Percentiles rank a stretch among this genome's conserved stretches.
phyloP scores from a whole-genome alignment of 1,140 invertebrate genomes.

The Colletes latitarsis region DNA sequence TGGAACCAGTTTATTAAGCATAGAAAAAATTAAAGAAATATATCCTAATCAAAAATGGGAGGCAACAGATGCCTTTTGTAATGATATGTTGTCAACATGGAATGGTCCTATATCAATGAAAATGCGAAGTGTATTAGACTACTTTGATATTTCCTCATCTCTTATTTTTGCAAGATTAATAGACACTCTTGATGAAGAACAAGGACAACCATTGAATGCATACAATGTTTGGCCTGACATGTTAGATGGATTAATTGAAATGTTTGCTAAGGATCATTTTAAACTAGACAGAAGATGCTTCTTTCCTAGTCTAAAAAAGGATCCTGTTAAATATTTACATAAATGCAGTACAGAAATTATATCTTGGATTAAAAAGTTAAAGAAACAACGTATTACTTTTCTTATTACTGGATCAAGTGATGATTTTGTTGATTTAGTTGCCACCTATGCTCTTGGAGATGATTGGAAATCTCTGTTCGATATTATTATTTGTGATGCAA shows the following conservation, averaged over 20 bases:
- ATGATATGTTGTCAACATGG: conserved; percentile 84
- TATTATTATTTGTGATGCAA: conserved; percentile 86
- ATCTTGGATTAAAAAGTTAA: conserved; percentile 84
- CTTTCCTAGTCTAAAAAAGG: conserved; percentile 84
- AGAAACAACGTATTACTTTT: conserved; percentile 84
- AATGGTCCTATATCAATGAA: conserved; percentile 83
- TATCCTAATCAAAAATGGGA: conserved; percentile 85
- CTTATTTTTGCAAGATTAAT: conserved; percentile 88
- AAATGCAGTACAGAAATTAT: conserved; percentile 83
- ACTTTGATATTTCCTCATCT: conserved; percentile 87
- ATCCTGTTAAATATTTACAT: conserved; percentile 85
- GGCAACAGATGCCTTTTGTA: conserved; percentile 80
- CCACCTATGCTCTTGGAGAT: conserved; percentile 85
- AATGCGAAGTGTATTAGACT: conserved; percentile 87
- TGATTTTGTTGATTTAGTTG: conserved; percentile 87
- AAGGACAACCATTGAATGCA: conserved; percentile 71
- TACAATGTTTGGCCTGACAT: conserved; percentile 87
- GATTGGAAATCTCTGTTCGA: conserved; percentile 90
- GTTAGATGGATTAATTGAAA: conserved; percentile 83
- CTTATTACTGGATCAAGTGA: conserved; percentile 89
- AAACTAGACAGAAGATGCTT: conserved; percentile 82
- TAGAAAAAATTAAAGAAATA: conserved; percentile 82
- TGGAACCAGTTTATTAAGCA: conserved; percentile 84
- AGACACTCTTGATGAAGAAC: conserved; percentile 85
- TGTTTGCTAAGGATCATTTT: conserved; percentile 86